These are phyloP conservation scores for Gallinago jamesoni DNA, from an alignment of 2,113 vertebrate genomes.

Conservation along the genomic window DNA sequence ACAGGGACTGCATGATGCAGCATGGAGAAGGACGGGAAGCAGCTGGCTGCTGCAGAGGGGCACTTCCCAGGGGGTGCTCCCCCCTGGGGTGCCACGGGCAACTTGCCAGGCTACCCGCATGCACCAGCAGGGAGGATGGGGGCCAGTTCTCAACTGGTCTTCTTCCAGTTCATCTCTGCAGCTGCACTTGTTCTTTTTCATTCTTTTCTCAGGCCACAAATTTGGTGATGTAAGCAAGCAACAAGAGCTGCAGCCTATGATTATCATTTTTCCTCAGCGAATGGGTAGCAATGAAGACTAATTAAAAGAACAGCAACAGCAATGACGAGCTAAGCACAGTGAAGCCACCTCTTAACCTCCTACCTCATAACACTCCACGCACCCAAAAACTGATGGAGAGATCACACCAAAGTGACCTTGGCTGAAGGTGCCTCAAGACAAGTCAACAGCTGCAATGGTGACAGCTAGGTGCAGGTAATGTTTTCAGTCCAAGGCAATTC, in stretches of 20 bases:
- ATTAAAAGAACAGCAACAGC: neutral
- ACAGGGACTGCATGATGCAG: fast-evolving
- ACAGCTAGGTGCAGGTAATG: neutral
- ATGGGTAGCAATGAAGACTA: neutral
- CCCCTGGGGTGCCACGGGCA: neutral
- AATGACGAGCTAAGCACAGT: neutral
- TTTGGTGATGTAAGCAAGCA: neutral
- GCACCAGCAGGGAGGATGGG: fast-evolving
- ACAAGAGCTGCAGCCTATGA: neutral
- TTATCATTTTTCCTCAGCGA: constrained; percentile 18
- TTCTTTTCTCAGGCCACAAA: neutral
- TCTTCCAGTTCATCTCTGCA: neutral
- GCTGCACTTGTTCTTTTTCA: neutral
- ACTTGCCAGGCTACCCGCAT: neutral
- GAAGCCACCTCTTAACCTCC: neutral
- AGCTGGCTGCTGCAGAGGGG: neutral
- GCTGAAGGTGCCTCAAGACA: neutral
- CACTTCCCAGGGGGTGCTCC: neutral
- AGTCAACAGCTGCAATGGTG: neutral
- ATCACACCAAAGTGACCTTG: neutral
- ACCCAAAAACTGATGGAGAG: neutral
- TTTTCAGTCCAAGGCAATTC: neutral
- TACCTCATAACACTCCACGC: neutral
- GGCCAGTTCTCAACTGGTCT: neutral
- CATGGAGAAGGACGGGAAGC: neutral